A percentile compares a stretch with the other conserved stretches of the same genome.
These are phyloP conservation scores for Ypsolopha scabrella DNA, from an alignment of 2,888 invertebrate species.

Conservation along the genomic window DNA sequence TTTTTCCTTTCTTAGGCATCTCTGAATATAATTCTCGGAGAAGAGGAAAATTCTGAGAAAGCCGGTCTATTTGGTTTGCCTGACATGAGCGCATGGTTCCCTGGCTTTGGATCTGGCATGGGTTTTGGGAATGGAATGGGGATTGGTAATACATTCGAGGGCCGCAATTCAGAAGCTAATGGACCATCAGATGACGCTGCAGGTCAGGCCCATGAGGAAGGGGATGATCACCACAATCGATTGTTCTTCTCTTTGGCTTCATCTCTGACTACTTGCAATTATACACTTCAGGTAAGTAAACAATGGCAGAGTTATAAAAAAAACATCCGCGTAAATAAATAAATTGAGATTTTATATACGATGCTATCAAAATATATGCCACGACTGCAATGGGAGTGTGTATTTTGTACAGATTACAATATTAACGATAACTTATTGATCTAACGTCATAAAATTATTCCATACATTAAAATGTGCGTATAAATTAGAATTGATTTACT, in stretches of 20 bases:
- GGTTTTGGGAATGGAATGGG: neutral
- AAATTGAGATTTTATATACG: too few relatives aligned
- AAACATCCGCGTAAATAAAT: too few relatives aligned
- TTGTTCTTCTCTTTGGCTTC: constrained; percentile 12
- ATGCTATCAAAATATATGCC: too few relatives aligned
- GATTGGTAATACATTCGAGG: neutral
- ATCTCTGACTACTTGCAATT: constrained; percentile 15
- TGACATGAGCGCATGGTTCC: neutral
- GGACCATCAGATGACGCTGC: neutral
- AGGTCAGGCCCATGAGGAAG: neutral
- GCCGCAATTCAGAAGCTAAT: neutral
- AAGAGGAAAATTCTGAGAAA: constrained; percentile 10
- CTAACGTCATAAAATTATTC: too few relatives aligned
- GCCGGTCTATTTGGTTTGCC: neutral
- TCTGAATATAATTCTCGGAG: constrained; percentile 18
- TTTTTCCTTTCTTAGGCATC: constrained; percentile 15
- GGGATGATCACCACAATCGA: constrained; percentile 11
- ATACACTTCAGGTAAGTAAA: constrained; percentile 13
- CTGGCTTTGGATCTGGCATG: neutral
- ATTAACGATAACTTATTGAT: too few relatives aligned
- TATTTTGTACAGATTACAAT: too few relatives aligned
- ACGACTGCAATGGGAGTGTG: too few relatives aligned
- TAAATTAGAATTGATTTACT: too few relatives aligned
- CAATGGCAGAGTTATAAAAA: too few relatives aligned
- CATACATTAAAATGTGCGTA: too few relatives aligned